These are phyloP conservation scores for Bettongia penicillata DNA, from an alignment of 2,113 vertebrate genomes.

Conservation along the genomic window DNA sequence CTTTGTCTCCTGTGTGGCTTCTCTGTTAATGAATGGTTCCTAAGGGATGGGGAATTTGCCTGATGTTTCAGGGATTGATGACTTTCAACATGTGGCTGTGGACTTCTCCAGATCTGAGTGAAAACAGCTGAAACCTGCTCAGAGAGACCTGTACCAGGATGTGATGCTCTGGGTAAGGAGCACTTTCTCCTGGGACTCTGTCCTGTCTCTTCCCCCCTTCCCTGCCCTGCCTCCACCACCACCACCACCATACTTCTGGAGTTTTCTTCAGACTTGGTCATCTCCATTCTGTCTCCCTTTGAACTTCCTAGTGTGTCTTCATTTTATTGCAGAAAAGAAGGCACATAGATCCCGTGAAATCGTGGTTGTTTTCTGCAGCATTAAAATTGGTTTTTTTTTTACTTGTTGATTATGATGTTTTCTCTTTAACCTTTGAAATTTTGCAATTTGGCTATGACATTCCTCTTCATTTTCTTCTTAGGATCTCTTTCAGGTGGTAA, in stretches of 20 bases:
- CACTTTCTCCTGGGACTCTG: neutral
- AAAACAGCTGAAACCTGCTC: conserved; percentile 57
- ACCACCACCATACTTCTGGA: too few species aligned
- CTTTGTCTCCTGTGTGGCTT: neutral
- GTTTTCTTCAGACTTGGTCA: neutral
- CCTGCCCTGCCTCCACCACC: too few species aligned
- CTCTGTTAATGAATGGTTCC: neutral
- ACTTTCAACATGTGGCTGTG: conserved; percentile 35
- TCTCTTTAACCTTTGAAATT: too few species aligned
- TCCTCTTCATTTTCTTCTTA: too few species aligned
- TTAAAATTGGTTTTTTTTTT: too few species aligned
- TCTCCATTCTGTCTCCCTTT: neutral
- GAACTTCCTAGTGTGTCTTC: neutral
- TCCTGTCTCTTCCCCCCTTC: too few species aligned
- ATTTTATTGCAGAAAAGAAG: neutral
- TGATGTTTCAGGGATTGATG: conserved; percentile 54
- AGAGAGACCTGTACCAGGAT: conserved; percentile 60
- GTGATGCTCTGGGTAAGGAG: conserved; percentile 70
- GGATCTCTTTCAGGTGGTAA: too few species aligned
- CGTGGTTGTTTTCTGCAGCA: too few species aligned
- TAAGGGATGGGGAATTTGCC: neutral
- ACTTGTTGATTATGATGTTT: too few species aligned
- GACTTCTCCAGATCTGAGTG: conserved; percentile 72
- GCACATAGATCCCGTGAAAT: neutral
- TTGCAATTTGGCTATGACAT: too few species aligned